Conservation (phyloP, 2,888 invertebrate species). For the Hirtodrosophila trivittata region DNA sequence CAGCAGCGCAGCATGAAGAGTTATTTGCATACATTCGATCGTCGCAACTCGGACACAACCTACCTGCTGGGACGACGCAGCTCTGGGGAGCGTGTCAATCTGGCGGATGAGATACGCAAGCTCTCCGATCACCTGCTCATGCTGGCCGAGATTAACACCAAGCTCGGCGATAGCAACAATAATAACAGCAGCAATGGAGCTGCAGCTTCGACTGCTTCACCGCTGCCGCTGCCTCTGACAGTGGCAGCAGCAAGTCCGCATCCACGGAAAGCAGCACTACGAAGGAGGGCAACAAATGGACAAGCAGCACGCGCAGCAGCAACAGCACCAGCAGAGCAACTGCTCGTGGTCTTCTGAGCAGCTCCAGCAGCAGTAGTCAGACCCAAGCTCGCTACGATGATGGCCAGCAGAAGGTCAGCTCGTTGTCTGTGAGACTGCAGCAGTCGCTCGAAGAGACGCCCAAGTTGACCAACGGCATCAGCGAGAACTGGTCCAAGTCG, state of each 20-base stretch:
- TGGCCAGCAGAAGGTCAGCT: slow-evolving; percentile 62
- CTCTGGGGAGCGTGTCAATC: slow-evolving; percentile 88
- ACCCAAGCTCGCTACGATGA: slow-evolving; percentile 39
- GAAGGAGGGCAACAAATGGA: slow-evolving; percentile 55
- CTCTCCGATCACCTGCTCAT: slow-evolving; percentile 91
- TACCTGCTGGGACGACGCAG: slow-evolving; percentile 86
- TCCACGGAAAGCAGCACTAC: slow-evolving; percentile 27
- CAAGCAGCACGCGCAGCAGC: slow-evolving; percentile 41
- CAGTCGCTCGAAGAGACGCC: slow-evolving; percentile 83
- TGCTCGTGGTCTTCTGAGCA: slow-evolving; percentile 38
- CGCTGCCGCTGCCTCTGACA: slow-evolving; percentile 1
- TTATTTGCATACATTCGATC: slow-evolving; percentile 86
- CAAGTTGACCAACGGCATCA: slow-evolving; percentile 68
- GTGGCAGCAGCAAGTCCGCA: slow-evolving; percentile 17
- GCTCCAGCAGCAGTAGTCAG: slow-evolving; percentile 48
- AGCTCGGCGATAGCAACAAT: slow-evolving; percentile 68
- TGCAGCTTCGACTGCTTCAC: neutral
- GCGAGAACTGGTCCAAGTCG: slow-evolving; percentile 36
- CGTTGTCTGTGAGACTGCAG: slow-evolving; percentile 79
- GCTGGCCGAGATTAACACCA: slow-evolving; percentile 87
- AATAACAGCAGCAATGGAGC: slow-evolving; percentile 22
- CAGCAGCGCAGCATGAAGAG: slow-evolving; percentile 81
- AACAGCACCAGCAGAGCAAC: slow-evolving; percentile 38
- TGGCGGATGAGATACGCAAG: slow-evolving; percentile 93
- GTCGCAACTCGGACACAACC: slow-evolving; percentile 91